A percentile compares a stretch with the other conserved stretches of the same genome.
phyloP scores from a whole-genome alignment of 2,888 invertebrate species.

The Acrobasis suavella region DNA sequence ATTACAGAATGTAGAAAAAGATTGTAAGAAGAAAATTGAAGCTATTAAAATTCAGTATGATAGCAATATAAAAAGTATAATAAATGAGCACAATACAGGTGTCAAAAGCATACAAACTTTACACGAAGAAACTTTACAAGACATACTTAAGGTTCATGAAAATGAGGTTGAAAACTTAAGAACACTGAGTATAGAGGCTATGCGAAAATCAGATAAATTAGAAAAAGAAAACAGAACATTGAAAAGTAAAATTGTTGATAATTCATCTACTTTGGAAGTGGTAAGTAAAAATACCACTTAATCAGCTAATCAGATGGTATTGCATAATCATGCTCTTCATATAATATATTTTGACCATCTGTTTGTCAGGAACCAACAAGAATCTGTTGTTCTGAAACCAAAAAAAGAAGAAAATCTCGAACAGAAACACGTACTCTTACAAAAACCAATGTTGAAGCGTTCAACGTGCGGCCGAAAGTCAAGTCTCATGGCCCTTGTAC shows the following conservation, averaged over 20 bases:
- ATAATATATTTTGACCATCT: constrained; percentile 18
- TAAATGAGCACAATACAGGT: constrained; percentile 79
- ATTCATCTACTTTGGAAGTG: constrained; percentile 44
- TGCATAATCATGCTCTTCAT: not conserved
- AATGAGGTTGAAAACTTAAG: constrained; percentile 77
- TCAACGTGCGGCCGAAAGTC: constrained; percentile 61
- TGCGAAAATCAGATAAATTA: constrained; percentile 66
- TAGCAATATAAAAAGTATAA: constrained; percentile 74
- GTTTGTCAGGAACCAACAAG: constrained; percentile 54
- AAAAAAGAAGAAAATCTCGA: constrained; percentile 45
- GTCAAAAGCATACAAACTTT: constrained; percentile 78
- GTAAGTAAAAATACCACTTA: constrained; percentile 38
- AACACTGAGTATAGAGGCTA: constrained; percentile 71
- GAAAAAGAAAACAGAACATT: constrained; percentile 63
- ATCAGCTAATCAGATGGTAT: too few species aligned
- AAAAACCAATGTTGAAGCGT: constrained; percentile 66
- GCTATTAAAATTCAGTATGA: constrained; percentile 80
- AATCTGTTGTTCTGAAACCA: constrained; percentile 45
- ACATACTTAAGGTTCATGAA: constrained; percentile 74
- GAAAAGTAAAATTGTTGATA: constrained; percentile 47
- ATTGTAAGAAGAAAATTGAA: constrained; percentile 67
- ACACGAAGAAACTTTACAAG: constrained; percentile 76
- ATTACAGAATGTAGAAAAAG: constrained; percentile 60
- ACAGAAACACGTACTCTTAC: constrained; percentile 53
- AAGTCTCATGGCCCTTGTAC: constrained; percentile 64